Conservation (phyloP, 2,888 invertebrate genomes). For the Acronicta alni region DNA sequence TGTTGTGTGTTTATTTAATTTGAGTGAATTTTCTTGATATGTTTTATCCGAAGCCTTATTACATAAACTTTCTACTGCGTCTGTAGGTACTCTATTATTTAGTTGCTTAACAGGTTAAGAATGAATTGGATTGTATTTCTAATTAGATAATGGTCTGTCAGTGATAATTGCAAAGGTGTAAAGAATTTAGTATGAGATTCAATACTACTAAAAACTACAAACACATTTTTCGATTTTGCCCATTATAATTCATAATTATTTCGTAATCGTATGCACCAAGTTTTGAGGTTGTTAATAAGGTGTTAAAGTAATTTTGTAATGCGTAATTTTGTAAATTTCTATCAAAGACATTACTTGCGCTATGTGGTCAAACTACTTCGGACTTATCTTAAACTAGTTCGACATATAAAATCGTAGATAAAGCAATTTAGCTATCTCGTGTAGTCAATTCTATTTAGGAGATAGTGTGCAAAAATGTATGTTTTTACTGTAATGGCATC, state of each 20-base stretch:
- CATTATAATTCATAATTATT: too few species aligned
- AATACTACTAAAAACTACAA: conserved; percentile 27
- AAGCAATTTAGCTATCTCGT: conserved; percentile 20
- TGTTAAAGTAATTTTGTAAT: conserved; percentile 82
- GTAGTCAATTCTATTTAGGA: conserved; percentile 40
- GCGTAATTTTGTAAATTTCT: conserved; percentile 75
- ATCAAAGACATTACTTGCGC: conserved; percentile 56
- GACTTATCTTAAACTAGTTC: conserved; percentile 22
- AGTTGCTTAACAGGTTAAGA: too few species aligned
- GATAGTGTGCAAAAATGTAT: conserved; percentile 47
- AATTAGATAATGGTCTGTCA: background rate
- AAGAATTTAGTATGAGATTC: conserved; percentile 16
- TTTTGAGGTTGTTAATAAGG: conserved; percentile 64
- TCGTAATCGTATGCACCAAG: conserved; percentile 55
- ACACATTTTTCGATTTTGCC: too few species aligned
- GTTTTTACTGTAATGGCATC: conserved; percentile 44
- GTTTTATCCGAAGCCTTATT: too few species aligned
- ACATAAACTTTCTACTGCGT: too few species aligned
- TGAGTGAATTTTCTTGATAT: too few species aligned
- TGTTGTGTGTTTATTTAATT: conserved; percentile 33
- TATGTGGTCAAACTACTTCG: too few species aligned
- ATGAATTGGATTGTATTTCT: background rate
- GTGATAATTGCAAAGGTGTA: too few species aligned
- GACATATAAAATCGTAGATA: conserved; percentile 24
- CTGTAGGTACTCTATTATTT: too few species aligned